Evolutionary conservation across 2,888 invertebrate genomes (phyloP).

Genomic region (Caenorhabditis sp.): DNA sequence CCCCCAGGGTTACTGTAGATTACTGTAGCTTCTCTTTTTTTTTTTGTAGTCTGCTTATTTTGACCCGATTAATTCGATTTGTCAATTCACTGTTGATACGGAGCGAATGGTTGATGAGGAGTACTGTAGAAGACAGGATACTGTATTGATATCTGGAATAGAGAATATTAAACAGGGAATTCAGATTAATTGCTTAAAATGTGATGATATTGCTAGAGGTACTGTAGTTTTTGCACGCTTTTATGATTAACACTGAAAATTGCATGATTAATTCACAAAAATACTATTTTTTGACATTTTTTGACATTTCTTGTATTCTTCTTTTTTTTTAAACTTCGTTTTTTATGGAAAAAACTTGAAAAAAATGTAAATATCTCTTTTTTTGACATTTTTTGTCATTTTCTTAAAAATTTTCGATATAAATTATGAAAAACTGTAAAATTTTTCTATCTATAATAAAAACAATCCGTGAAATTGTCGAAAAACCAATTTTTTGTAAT

Average conservation of each 20-base stretch:
- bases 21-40: neutral
- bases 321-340: too few species aligned
- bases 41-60: slow-evolving; percentile 53
- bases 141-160: slow-evolving; percentile 27
- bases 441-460: too few species aligned
- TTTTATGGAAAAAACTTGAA: too few species aligned
- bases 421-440: too few species aligned
- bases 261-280: too few species aligned
- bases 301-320: too few species aligned
- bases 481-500: too few species aligned
- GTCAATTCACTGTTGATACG: slow-evolving; percentile 57
- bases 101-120: slow-evolving; percentile 50
- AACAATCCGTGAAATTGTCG: too few species aligned
- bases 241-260: neutral
- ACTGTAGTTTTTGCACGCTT: neutral
- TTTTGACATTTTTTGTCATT: too few species aligned
- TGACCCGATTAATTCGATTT: slow-evolving; percentile 39
- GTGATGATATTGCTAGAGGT: slow-evolving; percentile 8
- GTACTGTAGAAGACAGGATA: slow-evolving; percentile 26
- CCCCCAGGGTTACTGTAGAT: neutral
- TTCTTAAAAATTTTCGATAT: too few species aligned
- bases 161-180: slow-evolving; percentile 13
- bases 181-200: slow-evolving; percentile 24
- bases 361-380: too few species aligned
- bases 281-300: neutral